Percentiles rank a stretch among this genome's conserved stretches.
phyloP scores from a whole-genome alignment of 2,797 vertebrate genomes.

The Poeciliopsis infans region DNA sequence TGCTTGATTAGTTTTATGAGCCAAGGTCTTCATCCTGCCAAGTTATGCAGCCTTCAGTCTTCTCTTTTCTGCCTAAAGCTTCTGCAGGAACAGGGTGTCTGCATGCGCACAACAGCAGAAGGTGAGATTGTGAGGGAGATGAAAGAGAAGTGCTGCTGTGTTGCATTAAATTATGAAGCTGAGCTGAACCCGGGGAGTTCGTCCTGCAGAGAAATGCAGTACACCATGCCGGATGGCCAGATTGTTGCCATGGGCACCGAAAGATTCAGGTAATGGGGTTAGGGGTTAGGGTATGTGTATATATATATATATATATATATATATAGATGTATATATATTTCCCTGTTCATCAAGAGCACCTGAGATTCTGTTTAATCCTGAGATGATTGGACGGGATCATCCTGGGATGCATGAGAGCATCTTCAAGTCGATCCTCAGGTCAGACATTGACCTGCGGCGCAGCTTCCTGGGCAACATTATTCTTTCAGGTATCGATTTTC shows the following conservation, averaged over 20 bases:
- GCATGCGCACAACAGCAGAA: slow-evolving; percentile 79
- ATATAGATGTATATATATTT: too few species aligned
- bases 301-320: too few species aligned
- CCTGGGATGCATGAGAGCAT: slow-evolving; percentile 81
- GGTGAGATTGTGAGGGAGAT: slow-evolving; percentile 83
- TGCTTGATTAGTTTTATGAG: not conserved
- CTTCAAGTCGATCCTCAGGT: slow-evolving; percentile 77
- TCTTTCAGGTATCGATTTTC: slow-evolving; percentile 74
- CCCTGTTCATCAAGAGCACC: slow-evolving; percentile 68
- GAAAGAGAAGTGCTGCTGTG: slow-evolving; percentile 81
- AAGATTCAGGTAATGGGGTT: slow-evolving; percentile 75
- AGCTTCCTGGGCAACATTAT: slow-evolving; percentile 78
- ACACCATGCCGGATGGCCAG: slow-evolving; percentile 82
- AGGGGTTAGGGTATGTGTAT: too few species aligned
- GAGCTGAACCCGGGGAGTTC: slow-evolving; percentile 51
- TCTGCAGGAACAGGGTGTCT: slow-evolving; percentile 79
- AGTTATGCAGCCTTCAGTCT: not conserved
- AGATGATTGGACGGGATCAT: slow-evolving; percentile 81
- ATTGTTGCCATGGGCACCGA: slow-evolving; percentile 67
- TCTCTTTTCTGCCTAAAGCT: slow-evolving; percentile 59
- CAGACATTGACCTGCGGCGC: slow-evolving; percentile 81
- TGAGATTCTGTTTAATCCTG: slow-evolving; percentile 82
- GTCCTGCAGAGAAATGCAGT: slow-evolving; percentile 55
- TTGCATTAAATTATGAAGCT: slow-evolving; percentile 71
- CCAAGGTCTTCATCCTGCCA: not conserved